Evolutionary conservation across 1,140 invertebrate species (phyloP), one percentile per base, ranked within the genome.

Genomic region (Vanessa tameamea): DNA sequence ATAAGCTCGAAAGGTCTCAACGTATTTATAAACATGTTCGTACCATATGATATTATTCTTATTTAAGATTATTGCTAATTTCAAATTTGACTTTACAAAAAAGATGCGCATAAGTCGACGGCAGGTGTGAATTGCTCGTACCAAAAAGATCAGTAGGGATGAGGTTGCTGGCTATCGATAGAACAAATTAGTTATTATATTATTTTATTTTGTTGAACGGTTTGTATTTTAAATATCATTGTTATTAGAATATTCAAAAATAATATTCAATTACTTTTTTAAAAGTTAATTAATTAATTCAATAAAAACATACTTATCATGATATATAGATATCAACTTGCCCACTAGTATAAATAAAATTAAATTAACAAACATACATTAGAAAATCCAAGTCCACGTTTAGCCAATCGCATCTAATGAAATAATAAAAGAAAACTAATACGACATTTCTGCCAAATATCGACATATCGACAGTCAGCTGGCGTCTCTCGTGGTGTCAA

Each of bases 71-170:
- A 57, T 57, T 57, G 57, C 57, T 61, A 61, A 61, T 61, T 61
- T 9, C 7, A 6, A 61, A 12, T 31, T 37, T 31, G 13, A 31
- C 4, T 15, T 61, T 37, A 14, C 31, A 64, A 74, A 69, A 64
- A 72, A 64, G 50, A 69, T 69, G 67, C 66, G 73, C 73, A 63
- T 64, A 55, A 75, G 48, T 61, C 68, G 74, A 69, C 47, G 72
- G 73, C 78, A 78, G 78, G 78, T 80, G 78, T 76, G 69, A 73
- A 77, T 57, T 59, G 67, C 63, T 73, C 48, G 50, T 67, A 72
- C 12, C 16, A 31, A 64, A 63, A 61, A 63, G 61, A 68, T 73
- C 16, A 26, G 43, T 69, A 80, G 78, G 67, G 78, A 72, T 76
- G 78, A 63, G 53, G 37, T 47, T n/a, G 51, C 47, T 31, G 6